phyloP scores from a whole-genome alignment of 2,113 vertebrate species.

The Semnornis frantzii region DNA sequence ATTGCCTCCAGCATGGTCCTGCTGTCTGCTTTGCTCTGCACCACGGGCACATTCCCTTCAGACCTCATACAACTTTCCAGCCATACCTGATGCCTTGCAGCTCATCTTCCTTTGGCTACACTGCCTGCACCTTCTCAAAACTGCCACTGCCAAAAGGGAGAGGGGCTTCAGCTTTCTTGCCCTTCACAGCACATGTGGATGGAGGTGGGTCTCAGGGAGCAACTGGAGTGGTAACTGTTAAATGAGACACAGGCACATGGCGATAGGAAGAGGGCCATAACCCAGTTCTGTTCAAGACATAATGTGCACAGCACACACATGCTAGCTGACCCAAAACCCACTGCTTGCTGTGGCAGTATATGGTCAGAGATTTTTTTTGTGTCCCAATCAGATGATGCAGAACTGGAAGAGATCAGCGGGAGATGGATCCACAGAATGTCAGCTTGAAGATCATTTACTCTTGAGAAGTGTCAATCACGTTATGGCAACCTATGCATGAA shows the following conservation, averaged over 20 bases:
- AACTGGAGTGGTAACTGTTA: accelerated
- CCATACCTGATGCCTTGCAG: background rate
- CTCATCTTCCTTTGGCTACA: background rate
- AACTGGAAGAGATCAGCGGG: background rate
- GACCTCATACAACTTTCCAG: background rate
- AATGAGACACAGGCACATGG: background rate
- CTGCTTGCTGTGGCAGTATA: background rate
- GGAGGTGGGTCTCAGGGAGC: background rate
- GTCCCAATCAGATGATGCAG: background rate
- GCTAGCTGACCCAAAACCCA: background rate
- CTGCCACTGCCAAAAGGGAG: background rate
- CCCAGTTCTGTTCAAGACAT: background rate
- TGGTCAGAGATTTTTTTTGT: background rate
- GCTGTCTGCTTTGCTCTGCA: background rate
- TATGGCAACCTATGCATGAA: accelerated
- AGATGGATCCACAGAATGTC: background rate
- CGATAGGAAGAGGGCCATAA: background rate
- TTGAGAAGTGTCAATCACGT: background rate
- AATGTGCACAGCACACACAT: accelerated
- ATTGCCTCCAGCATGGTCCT: accelerated
- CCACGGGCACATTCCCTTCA: accelerated
- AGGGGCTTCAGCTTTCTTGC: background rate
- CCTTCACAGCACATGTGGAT: accelerated
- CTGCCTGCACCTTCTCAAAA: background rate
- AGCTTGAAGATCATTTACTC: background rate